Conservation (phyloP, 2,113 vertebrate genomes). For the Tiliqua scincoides region DNA sequence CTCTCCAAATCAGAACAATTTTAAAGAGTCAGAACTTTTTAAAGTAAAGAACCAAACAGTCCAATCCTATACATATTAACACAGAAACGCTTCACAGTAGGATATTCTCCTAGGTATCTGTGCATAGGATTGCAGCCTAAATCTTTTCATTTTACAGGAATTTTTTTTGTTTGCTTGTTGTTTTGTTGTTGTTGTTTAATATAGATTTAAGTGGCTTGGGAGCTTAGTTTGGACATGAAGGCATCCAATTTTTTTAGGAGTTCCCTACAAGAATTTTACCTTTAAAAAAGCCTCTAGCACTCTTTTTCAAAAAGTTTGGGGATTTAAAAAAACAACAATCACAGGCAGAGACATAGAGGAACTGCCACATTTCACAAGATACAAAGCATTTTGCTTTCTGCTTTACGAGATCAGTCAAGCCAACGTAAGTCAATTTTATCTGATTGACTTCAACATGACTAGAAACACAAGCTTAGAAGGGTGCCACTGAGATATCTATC, state of each 20-base stretch:
- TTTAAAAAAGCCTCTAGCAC: not conserved
- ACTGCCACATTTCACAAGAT: not conserved
- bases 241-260: not conserved
- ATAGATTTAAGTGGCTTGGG: not conserved
- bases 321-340: not conserved
- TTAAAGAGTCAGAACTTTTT: no score
- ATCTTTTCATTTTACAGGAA: not conserved
- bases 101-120: not conserved
- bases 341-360: not conserved
- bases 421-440: not conserved
- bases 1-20: not conserved
- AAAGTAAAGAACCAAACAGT: not conserved
- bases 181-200: no score
- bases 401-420: not conserved
- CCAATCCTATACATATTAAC: not conserved
- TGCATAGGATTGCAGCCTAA: not conserved
- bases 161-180: no score
- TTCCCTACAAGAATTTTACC: not conserved
- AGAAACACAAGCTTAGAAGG: not conserved
- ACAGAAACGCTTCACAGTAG: not conserved
- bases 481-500: not conserved
- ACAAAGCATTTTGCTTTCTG: not conserved
- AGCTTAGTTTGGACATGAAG: not conserved
- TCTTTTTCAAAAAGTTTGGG: not conserved
- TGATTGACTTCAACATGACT: not conserved